These are phyloP conservation scores for Euplagia quadripunctaria DNA, from an alignment of 2,888 invertebrate genomes.

Conservation along the genomic window DNA sequence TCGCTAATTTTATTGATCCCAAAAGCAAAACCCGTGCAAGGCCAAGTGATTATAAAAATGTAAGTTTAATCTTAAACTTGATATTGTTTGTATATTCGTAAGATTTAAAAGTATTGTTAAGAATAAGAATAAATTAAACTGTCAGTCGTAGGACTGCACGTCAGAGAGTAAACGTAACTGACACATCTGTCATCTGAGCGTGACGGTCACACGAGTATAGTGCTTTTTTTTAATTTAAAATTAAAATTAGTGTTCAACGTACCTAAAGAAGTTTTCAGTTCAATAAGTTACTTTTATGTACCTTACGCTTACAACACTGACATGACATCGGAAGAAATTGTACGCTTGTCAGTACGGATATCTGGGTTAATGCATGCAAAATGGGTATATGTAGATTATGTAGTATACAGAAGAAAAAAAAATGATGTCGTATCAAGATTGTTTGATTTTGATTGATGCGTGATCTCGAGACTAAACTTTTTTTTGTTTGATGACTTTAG, in stretches of 20 bases:
- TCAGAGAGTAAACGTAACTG: too few relatives aligned
- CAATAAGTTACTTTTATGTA: background rate
- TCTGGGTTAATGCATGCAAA: conserved; percentile 74
- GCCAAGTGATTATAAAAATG: too few relatives aligned
- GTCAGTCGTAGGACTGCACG: too few relatives aligned
- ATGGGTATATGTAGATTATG: conserved; percentile 44
- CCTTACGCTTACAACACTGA: conserved; percentile 20
- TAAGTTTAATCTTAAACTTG: background rate
- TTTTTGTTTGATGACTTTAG: background rate
- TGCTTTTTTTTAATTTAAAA: too few relatives aligned
- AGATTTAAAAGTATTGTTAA: too few relatives aligned
- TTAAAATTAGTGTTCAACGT: too few relatives aligned
- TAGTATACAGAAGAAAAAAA: conserved; percentile 47
- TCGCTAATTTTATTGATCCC: background rate
- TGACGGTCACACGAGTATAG: too few relatives aligned
- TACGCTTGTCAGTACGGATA: conserved; percentile 64
- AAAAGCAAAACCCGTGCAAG: background rate
- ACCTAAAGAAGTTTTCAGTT: too few relatives aligned
- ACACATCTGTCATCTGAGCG: too few relatives aligned
- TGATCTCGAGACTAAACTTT: conserved; percentile 4
- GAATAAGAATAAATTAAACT: too few relatives aligned
- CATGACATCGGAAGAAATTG: conserved; percentile 37
- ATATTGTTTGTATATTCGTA: too few relatives aligned
- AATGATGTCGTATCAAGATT: conserved; percentile 52
- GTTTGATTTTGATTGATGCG: conserved; percentile 21